Evolutionary conservation across 1,140 invertebrate species (phyloP), one percentile per base, ranked within the genome.

Genomic region (Aphidius gifuensis): DNA sequence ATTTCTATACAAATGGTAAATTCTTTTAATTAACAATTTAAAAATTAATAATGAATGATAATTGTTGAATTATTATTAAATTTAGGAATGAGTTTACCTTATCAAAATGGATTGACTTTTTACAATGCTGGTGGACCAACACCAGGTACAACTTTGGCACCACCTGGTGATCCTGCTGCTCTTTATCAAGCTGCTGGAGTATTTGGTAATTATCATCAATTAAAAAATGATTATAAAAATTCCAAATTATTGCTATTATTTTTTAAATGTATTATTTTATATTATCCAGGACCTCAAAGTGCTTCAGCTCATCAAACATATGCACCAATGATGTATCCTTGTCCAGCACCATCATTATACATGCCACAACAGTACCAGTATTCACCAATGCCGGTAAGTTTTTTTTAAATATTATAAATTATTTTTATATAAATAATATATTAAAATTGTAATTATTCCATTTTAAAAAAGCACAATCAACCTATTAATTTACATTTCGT

Each of bases 21-120:
- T 9, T 39, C 23, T 45, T 38, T 43, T 45, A 55, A 23, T 6
- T 54, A 16, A 16, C 16, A 16, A 16, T 16, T 16, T 16, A 16
- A 16, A 56, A 42, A 21, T 39, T 53, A 53, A 9, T 39, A 42
- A 44, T 57, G n/a, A 60, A 54, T 40, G 42, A 16, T 44, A 45
- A 32, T 51, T 58, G 5, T 51, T 46, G 48, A 58, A 48, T 60
- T 60, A 60, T 11, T 16, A 0, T 16, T 39, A 16, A 11, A 61
- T 67, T 62, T 43, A 80, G 79, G 78, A 61, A 78, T 80, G 74
- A 76, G 78, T 49, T 67, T 81, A 54, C 80, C 84, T 58, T 85
- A 85, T 70, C 85, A 85, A 61, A 85, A 85, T 80, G 84, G 84
- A 21, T 81, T 85, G 78, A 82, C 85, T 23, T 83, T 85, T 65